Conservation (phyloP, 2,888 invertebrate genomes). For the Acleris literana region DNA sequence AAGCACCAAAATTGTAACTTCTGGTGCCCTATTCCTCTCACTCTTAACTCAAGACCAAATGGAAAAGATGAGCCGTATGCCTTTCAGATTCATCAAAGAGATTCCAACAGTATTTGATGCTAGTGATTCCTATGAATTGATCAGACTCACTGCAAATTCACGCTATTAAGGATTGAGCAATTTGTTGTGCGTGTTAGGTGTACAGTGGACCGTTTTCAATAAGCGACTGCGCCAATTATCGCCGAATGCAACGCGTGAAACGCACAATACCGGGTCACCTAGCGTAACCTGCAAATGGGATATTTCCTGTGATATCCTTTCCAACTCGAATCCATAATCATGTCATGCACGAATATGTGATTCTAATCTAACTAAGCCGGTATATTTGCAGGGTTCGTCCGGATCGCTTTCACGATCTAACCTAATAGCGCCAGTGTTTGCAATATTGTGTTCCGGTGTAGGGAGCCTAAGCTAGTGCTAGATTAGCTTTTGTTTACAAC, state of each 20-base stretch:
- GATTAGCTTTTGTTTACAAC: too few relatives aligned
- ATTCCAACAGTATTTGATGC: neutral
- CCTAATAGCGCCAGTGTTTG: too few relatives aligned
- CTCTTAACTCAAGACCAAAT: too few relatives aligned
- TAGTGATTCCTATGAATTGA: neutral
- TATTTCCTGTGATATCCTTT: slow-evolving; percentile 21
- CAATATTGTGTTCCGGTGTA: too few relatives aligned
- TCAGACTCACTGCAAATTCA: slow-evolving; percentile 8
- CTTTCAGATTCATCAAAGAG: neutral
- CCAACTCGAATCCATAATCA: neutral
- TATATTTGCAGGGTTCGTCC: too few relatives aligned
- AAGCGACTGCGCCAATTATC: slow-evolving; percentile 32
- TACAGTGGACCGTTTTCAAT: slow-evolving; percentile 34
- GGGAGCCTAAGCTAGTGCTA: too few relatives aligned
- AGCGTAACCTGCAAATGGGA: slow-evolving; percentile 35
- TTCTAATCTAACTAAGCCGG: too few relatives aligned
- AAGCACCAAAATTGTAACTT: too few relatives aligned
- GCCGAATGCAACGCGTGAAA: slow-evolving; percentile 15
- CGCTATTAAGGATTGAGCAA: slow-evolving; percentile 23
- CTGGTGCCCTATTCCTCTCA: too few relatives aligned
- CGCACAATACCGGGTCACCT: slow-evolving; percentile 15
- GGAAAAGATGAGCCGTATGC: too few relatives aligned
- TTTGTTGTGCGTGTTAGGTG: slow-evolving; percentile 1
- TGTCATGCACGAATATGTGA: neutral
- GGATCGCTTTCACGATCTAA: too few relatives aligned